phyloP scores from a whole-genome alignment of 2,888 invertebrate species.

The Maniola hyperantus region DNA sequence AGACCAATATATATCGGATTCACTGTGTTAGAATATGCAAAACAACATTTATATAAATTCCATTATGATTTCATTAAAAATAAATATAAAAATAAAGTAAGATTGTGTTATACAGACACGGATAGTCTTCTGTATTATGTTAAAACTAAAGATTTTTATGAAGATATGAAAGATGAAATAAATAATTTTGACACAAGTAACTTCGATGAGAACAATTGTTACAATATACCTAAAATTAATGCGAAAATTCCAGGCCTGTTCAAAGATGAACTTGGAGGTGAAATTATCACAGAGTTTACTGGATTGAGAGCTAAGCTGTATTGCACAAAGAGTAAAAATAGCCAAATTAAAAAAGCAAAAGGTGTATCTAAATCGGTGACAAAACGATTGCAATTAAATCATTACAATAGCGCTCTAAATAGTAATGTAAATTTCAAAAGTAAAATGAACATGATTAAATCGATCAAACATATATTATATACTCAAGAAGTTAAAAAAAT shows the following conservation, averaged over 20 bases:
- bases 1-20: neutral
- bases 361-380: conserved; percentile 8
- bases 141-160: neutral
- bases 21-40: conserved; percentile 2
- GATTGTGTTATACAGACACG: neutral
- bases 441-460: conserved; percentile 14
- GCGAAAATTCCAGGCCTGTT: conserved; percentile 6
- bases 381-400: conserved; percentile 1
- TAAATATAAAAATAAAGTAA: conserved; percentile 9
- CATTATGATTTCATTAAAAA: conserved; percentile 5
- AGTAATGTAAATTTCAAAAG: conserved; percentile 1
- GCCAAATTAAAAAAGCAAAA: conserved; percentile 2
- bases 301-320: neutral
- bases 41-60: conserved; percentile 2
- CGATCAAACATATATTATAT: conserved; percentile 16
- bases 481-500: conserved; percentile 20
- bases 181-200: conserved; percentile 2
- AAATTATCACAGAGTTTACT: conserved; percentile 1
- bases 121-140: conserved; percentile 3
- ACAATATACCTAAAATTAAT: conserved; percentile 2
- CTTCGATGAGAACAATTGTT: neutral
- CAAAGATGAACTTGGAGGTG: conserved; percentile 5
- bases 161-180: conserved; percentile 4
- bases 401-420: conserved; percentile 7
- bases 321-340: neutral